Base-by-base conservation (phyloP, 2,113 vertebrate species). In the Tachuris rubrigastra region DNA sequence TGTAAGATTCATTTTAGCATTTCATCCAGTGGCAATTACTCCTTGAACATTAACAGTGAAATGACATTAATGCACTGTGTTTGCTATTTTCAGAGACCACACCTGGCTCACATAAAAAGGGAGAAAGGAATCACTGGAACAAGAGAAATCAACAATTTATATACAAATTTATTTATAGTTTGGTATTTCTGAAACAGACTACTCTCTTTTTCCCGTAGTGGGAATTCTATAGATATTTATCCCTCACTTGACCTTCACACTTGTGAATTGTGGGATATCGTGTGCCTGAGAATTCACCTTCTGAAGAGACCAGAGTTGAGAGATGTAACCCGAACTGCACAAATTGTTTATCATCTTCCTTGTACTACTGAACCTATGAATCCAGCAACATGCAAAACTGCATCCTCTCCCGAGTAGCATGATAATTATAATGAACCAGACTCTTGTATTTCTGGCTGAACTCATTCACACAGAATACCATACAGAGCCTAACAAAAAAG, bases 21-120 rank as follows among this genome's bases (percentile, higher is more conserved):
- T 96, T 90, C 75, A 94, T 97, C 95, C 89, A 67, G 88, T 68
- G 76, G 77, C 90, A 95, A 94, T 97, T 95, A 96, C 75, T 90
- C 75, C 83, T 88, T 60, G 74, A 93, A 30, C 49, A 33, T 82
- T n/a, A 83, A 37, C 71, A 90, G 39, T 33, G 86, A 91, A 78
- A 30, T 86, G 90, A 92, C 90, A 90, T 25, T 88, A 79, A 87
- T 59, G 75, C 65, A 71, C 85, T 33, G 30, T 2, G 0, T 90
- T 67, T 93, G 77, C 65, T 90, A 27, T 52, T 87, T 52, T 59
- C 75, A 69, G 66, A 68, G 39, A 71, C 21, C 73, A 13, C 3
- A 7, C 60, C 72, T 90, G 62, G 62, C 71, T 87, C 67, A 66
- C 53, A n/a, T n/a, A 7, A 24, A 71, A 62, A 92, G 33, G 17